Percentiles rank a stretch among this genome's conserved stretches.
These are phyloP conservation scores for Cyprinodon variegatus DNA, from an alignment of 2,113 vertebrate species.

Conservation along the genomic window DNA sequence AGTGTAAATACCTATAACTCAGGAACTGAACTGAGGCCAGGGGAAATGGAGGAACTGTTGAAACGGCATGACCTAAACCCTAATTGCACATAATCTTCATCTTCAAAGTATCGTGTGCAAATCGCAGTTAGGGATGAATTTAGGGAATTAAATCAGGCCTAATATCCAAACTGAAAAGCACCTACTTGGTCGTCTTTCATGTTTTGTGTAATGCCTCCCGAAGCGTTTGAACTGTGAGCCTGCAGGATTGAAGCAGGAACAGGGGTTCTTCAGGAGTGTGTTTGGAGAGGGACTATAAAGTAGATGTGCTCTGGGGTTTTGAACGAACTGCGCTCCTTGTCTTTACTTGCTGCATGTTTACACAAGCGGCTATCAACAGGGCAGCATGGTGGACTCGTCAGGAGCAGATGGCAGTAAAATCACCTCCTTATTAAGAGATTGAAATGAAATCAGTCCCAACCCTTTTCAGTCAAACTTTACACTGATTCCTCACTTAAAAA, in stretches of 20 bases:
- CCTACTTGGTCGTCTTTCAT: conserved; percentile 28
- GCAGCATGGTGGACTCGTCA: background rate
- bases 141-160: conserved; percentile 40
- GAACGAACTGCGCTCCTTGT: conserved; percentile 3
- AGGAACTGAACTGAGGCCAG: conserved; percentile 24
- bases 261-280: conserved; percentile 14
- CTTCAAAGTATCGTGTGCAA: conserved; percentile 29
- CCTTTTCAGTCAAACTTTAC: background rate
- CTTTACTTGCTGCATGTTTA: background rate
- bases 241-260: conserved; percentile 12
- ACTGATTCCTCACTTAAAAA: background rate
- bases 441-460: background rate
- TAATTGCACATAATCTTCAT: conserved; percentile 38
- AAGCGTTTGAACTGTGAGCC: conserved; percentile 21
- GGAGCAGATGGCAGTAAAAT: background rate
- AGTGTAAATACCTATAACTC: conserved; percentile 9
- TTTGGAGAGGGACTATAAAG: background rate
- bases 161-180: conserved; percentile 35
- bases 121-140: conserved; percentile 15
- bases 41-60: conserved; percentile 34
- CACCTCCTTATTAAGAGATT: too few species aligned
- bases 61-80: conserved; percentile 36
- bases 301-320: background rate
- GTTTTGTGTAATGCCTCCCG: conserved; percentile 9
- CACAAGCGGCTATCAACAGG: background rate